Base-by-base conservation (phyloP, 2,113 vertebrate species). In the Rana temporaria region DNA sequence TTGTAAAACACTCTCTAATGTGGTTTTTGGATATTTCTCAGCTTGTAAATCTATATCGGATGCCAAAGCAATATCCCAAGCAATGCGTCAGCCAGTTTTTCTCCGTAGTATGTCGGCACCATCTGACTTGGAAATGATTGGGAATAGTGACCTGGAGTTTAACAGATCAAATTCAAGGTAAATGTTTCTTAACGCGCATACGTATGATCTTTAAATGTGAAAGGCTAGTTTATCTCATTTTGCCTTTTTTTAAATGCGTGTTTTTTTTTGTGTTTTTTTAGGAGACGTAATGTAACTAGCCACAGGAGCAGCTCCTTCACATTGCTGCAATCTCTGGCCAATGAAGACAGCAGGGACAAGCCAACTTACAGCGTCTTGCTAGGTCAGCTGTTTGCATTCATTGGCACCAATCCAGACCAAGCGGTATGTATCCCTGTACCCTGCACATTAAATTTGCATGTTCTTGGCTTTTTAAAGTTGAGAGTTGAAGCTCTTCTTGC, bases 61-160 rank as follows among this genome's bases (percentile, higher is more conserved):
- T 81, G 89, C 95, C 12, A 99, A 99, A 87, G 94, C 95, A 3
- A 92, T 95, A 18, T 90, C 94, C 4, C 95, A 95, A 0, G 90
- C 95, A 9, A 94, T 95, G 85, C 96, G 97, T 78, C 97, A 98
- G 91, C 98, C 97, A 0, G 96, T 98, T 75, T 99, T 99, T 78
- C 93, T 99, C 56, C 97, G 98, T 79, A 99, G 98, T 85, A 97
- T 99, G 97, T 99, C 98, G 0, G 98, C 98, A 1, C 98, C 98
- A 0, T 99, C 98, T 16, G 98, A 99, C 89, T 90, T 99, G 69
- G 98, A 99, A 88, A 99, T 99, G 98, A 99, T 99, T 4, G 97
- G 96, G 32, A 98, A 92, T 1, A 97, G 97, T 78, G 98, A 99
- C 66, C 82, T 98, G 53, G 98, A 99, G 89, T 99, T 99, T 87